phyloP scores from a whole-genome alignment of 2,113 vertebrate genomes.

The Chamaetylas fuelleborni region DNA sequence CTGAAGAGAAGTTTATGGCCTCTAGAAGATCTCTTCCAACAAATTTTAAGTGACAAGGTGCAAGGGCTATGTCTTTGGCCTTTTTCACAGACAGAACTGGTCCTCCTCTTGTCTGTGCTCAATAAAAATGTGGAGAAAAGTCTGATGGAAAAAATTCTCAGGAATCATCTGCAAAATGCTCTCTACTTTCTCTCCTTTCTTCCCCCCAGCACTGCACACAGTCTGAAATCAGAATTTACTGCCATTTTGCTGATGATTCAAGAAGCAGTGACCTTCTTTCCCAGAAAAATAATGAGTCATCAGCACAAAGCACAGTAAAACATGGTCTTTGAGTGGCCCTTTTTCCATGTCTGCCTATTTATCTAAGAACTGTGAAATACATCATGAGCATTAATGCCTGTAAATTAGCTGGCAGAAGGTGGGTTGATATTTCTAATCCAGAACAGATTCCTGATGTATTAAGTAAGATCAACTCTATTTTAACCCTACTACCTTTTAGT shows the following conservation, averaged over 20 bases:
- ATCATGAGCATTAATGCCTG: not conserved
- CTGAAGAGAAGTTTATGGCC: not conserved
- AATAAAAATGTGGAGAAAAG: not conserved
- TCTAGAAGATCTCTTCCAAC: not conserved
- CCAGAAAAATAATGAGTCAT: conserved; percentile 50
- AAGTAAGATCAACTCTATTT: not conserved
- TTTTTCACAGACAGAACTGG: not conserved
- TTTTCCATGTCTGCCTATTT: conserved; percentile 26
- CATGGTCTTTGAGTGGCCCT: not conserved
- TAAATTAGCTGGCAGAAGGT: conserved; percentile 35
- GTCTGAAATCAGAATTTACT: conserved; percentile 50
- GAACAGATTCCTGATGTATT: not conserved
- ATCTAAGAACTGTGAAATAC: not conserved
- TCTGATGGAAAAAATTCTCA: not conserved
- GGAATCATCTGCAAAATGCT: not conserved
- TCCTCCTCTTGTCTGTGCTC: not conserved
- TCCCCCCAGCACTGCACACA: not conserved
- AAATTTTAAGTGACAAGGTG: not conserved
- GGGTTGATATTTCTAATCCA: not conserved
- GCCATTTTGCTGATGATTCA: conserved; percentile 51
- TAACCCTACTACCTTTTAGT: not conserved
- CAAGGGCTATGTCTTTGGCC: not conserved
- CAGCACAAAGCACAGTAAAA: conserved; percentile 19
- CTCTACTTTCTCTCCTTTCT: not conserved
- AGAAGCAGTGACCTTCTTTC: conserved; percentile 41